Evolutionary conservation across 2,888 invertebrate species (phyloP), one percentile per base, ranked within the genome.

Genomic region (Amiota minor): DNA sequence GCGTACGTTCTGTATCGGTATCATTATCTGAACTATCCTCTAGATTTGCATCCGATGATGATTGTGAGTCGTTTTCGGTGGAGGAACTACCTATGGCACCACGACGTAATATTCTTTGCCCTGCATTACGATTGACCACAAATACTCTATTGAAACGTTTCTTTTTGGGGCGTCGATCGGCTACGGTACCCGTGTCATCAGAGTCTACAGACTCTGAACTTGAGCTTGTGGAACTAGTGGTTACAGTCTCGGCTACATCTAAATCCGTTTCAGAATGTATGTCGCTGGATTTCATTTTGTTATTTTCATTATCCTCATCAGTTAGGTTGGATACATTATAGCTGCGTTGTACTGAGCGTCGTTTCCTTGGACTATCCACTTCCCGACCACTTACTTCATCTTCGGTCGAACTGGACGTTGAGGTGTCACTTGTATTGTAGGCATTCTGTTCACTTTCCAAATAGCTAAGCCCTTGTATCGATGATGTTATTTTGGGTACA

Each of bases 21-120:
- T 93, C 93, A 77, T 93, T 92, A 84, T 94, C 93, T 49, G 93
- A 93, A 67, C 93, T 92, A 80, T 93, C 92, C 61, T 92, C 92
- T 73, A 88, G 78, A 80, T 89, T 88, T 0, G 86, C 88, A 70
- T 92, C 92, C 1, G 92, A 92, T 67, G 92, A 92, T 73, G 92
- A 92, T 79, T 92, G 91, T 71, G 89, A 88, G 67, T 93, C 92
- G 59, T 92, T 90, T 71, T 92, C 93, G 0, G 92, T 92, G 2
- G 93, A 92, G 9, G 92, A 92, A 91, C 92, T 18, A 62, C 80
- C 72, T 12, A 55, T 76, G 14, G n/a, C 68, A 9, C 71, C 72
- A 45, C 74, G 76, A 1, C 56, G 71, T 18, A 49, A 72, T 1
- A 53, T 53, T 35, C 77, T 76, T 59, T 74, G 76, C n/a, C 80